Base-by-base conservation (phyloP, 2,888 invertebrate species). In the Pseudococcus viburni region DNA sequence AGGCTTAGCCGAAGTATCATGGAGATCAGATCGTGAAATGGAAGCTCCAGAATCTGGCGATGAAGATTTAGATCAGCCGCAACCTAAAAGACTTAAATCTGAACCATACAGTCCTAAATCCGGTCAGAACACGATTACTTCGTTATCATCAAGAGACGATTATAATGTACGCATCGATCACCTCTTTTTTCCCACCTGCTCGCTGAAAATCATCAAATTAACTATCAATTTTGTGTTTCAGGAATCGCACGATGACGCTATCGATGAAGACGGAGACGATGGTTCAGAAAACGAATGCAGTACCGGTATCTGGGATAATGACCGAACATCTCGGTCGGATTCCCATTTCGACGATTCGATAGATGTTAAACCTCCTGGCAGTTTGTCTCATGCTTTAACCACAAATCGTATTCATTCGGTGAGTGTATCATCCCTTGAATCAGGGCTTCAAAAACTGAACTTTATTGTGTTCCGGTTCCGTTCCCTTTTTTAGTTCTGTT, bases 1-100 rank as follows among this genome's bases (percentile, higher is more conserved):
- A 92, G 98, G 97, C 0, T 93, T 97, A 87, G 97, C 97, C 85
- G 97, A 97, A 91, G 96, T 97, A 17, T 96, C 96, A 90, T 97
- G 97, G 95, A 94, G 95, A 90, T 90, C 90, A 88, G 90, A 90
- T 85, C 90, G 90, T 77, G 90, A 88, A 88, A 88, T 88, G 88
- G 88, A 88, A 48, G 88, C 84, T 48, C 84, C 73, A 51, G 83
- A 83, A 15, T 86, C 86, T 4, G 89, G 77, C 48, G 89, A 89
- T 68, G 89, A 89, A 48, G 87, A 87, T 42, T 11, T 55, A 15
- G 84, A 88, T 19, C 88, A 64, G 26, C 91, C 91, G 51, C 91
- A 93, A 48, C 92, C 93, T 89, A 93, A 92, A 91, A 94, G 93
- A 92, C 93, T 93, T 90, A 95, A 94, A 91, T 89, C 89, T 22